Evolutionary conservation across 2,888 invertebrate genomes (phyloP).

Genomic region (Platynereis dumerilii): DNA sequence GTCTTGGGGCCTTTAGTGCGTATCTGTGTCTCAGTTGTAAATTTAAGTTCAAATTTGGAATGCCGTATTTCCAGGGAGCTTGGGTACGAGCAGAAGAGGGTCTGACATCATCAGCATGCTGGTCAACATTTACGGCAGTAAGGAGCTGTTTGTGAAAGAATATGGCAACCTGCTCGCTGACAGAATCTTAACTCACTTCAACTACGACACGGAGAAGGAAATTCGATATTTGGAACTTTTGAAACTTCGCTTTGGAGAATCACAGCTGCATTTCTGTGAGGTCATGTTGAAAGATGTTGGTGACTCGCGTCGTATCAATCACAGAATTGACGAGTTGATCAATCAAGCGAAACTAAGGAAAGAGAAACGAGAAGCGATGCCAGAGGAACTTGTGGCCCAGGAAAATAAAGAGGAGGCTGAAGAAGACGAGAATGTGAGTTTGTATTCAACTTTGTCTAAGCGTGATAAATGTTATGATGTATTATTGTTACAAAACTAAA

Average conservation of each 20-base stretch:
- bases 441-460: no score
- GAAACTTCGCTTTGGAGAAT: slow-evolving; percentile 91
- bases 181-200: slow-evolving; percentile 70
- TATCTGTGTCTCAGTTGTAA: no score
- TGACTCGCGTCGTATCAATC: slow-evolving; percentile 92
- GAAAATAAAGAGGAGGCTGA: slow-evolving; percentile 8
- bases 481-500: no score
- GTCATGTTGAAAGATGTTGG: slow-evolving; percentile 98
- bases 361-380: slow-evolving; percentile 26
- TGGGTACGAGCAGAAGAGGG: slow-evolving; percentile 66
- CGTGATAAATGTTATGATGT: no score
- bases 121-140: slow-evolving; percentile 97
- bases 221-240: slow-evolving; percentile 84
- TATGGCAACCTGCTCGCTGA: slow-evolving; percentile 94
- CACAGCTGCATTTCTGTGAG: slow-evolving; percentile 95
- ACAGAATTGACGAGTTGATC: slow-evolving; percentile 62
- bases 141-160: slow-evolving; percentile 97
- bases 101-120: slow-evolving; percentile 97
- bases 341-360: slow-evolving; percentile 39
- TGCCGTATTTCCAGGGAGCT: no score
- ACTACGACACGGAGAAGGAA: slow-evolving; percentile 75
- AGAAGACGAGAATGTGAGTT: slow-evolving; percentile 28
- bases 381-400: neutral
- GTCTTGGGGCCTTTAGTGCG: no score
- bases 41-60: no score